phyloP scores from a whole-genome alignment of 2,797 vertebrate genomes.

The Microtus californicus region DNA sequence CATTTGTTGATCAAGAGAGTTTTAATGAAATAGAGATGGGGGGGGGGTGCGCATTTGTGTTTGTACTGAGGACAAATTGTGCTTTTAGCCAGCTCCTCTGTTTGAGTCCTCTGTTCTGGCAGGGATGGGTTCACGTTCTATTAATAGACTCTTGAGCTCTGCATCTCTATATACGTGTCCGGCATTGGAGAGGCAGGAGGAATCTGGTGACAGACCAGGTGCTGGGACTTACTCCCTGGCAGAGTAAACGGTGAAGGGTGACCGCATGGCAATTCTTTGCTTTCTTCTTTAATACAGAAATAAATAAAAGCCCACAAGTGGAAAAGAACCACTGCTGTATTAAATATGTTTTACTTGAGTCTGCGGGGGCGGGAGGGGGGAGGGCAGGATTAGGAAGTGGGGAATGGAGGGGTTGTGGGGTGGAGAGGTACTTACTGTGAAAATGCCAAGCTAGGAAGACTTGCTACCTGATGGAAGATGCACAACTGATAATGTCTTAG shows the following conservation, averaged over 20 bases:
- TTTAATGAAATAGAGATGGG: conserved; percentile 78
- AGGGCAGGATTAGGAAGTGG: neutral
- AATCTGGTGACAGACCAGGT: conserved; percentile 81
- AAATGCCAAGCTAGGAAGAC: conserved; percentile 84
- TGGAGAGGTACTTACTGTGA: conserved; percentile 71
- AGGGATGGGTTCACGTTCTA: conserved; percentile 77
- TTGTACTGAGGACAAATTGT: conserved; percentile 71
- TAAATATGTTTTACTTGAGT: conserved; percentile 69
- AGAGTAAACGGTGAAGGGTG: conserved; percentile 68
- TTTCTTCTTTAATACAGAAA: conserved; percentile 42
- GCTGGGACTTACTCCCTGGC: conserved; percentile 80
- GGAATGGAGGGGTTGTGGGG: neutral
- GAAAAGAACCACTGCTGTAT: conserved; percentile 73
- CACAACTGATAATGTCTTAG: conserved; percentile 80
- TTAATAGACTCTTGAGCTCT: conserved; percentile 79
- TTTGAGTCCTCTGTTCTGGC: conserved; percentile 75
- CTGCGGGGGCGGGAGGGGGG: neutral
- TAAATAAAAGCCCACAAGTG: conserved; percentile 1
- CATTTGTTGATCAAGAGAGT: conserved; percentile 72
- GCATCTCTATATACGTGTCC: conserved; percentile 72
- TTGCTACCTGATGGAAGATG: conserved; percentile 83
- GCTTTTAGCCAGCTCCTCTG: conserved; percentile 70
- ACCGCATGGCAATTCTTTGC: conserved; percentile 66
- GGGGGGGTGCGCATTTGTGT: conserved; percentile 11
- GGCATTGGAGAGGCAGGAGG: conserved; percentile 69